Conservation (phyloP, 2,888 invertebrate genomes). For the Anticlea derivata region DNA sequence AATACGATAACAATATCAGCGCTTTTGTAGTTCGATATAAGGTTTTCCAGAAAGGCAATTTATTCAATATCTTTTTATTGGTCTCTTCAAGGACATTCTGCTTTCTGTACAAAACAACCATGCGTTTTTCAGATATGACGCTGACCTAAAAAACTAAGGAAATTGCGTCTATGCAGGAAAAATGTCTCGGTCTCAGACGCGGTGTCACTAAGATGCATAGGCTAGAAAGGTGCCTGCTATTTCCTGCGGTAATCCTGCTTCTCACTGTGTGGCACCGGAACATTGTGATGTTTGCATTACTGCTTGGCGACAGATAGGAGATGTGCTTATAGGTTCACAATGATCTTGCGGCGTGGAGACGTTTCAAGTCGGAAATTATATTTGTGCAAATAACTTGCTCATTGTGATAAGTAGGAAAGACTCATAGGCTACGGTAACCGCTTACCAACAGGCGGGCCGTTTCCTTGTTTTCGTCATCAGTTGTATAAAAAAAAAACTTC, state of each 20-base stretch:
- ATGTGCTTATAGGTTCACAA: background rate
- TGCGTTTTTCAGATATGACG: too few relatives aligned
- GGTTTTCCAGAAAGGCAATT: constrained; percentile 14
- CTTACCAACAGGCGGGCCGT: too few relatives aligned
- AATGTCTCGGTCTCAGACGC: constrained; percentile 2
- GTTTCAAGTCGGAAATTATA: background rate
- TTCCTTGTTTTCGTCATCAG: too few relatives aligned
- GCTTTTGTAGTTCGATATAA: constrained; percentile 42
- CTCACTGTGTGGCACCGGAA: constrained; percentile 5
- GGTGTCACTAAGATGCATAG: constrained; percentile 8
- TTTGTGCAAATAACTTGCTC: constrained; percentile 3
- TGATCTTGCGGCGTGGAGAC: constrained; percentile 1
- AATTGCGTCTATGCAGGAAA: constrained; percentile 7
- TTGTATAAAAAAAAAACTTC: too few relatives aligned
- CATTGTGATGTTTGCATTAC: constrained; percentile 6
- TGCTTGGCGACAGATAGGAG: constrained; percentile 11
- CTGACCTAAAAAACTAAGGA: constrained; percentile 12
- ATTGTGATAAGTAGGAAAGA: too few relatives aligned
- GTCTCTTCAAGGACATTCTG: constrained; percentile 1
- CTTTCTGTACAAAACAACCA: too few relatives aligned
- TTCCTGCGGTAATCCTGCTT: constrained; percentile 9
- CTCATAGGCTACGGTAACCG: too few relatives aligned
- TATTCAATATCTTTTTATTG: constrained; percentile 8
- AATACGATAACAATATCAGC: constrained; percentile 44
- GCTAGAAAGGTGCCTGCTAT: constrained; percentile 13